These are phyloP conservation scores for Microplitis deprimator DNA, from an alignment of 2,888 invertebrate species.

Conservation along the genomic window DNA sequence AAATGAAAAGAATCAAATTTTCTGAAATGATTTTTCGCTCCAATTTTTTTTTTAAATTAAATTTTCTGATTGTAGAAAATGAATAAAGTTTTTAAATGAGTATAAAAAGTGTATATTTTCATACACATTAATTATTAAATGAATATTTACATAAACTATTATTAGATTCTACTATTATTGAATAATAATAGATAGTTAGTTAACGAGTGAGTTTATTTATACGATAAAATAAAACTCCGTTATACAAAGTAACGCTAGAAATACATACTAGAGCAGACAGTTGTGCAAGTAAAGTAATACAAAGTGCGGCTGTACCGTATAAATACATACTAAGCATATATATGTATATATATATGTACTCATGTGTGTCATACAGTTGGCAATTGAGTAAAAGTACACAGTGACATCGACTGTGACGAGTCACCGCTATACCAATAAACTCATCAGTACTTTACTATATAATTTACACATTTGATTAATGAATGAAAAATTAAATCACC, in stretches of 20 bases:
- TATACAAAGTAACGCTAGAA: constrained; percentile 20
- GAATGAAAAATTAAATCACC: not conserved
- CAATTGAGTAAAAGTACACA: constrained; percentile 5
- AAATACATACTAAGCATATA: not conserved
- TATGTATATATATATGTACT: not conserved
- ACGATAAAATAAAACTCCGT: constrained; percentile 5
- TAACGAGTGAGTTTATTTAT: not conserved
- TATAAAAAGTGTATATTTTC: too few species aligned
- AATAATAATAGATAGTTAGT: not conserved
- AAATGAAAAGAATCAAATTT: too few species aligned
- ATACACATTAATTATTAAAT: too few species aligned
- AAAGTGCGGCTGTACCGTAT: constrained; percentile 15
- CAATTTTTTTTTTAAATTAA: too few species aligned
- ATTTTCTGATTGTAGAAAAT: too few species aligned
- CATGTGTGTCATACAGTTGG: not conserved
- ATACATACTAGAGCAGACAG: constrained; percentile 17
- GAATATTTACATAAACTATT: too few species aligned
- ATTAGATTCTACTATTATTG: not conserved
- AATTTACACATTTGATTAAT: not conserved
- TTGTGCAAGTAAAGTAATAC: constrained; percentile 14
- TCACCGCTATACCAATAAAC: not conserved
- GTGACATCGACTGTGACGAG: not conserved
- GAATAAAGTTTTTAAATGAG: too few species aligned
- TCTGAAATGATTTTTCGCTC: too few species aligned
- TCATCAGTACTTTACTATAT: not conserved